These are phyloP conservation scores for Furnarius figulus DNA, from an alignment of 2,113 vertebrate species.

Conservation along the genomic window DNA sequence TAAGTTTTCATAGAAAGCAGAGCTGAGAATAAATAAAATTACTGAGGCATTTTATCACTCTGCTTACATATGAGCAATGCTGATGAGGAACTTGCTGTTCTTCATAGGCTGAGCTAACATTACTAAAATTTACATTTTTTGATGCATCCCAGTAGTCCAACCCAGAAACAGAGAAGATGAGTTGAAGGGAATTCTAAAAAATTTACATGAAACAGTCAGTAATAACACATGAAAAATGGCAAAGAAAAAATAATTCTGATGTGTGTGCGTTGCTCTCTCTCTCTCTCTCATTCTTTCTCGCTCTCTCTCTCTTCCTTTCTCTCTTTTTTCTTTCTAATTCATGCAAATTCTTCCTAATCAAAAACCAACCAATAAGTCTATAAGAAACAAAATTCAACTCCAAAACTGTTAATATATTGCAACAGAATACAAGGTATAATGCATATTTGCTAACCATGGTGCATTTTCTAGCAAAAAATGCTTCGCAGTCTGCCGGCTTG, in stretches of 20 bases:
- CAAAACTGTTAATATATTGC: constrained; percentile 64
- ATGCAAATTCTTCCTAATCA: constrained; percentile 39
- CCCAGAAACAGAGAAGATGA: neutral
- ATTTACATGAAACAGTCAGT: constrained; percentile 26
- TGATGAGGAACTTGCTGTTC: neutral
- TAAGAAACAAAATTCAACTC: constrained; percentile 62
- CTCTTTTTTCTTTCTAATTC: neutral
- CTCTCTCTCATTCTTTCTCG: neutral
- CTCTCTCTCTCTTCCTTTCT: neutral
- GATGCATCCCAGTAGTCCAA: neutral
- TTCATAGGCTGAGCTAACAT: neutral
- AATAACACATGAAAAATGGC: constrained; percentile 55
- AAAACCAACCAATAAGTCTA: constrained; percentile 56
- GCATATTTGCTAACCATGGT: constrained; percentile 71
- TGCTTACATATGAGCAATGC: constrained; percentile 14
- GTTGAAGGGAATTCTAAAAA: constrained; percentile 33
- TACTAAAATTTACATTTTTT: constrained; percentile 52
- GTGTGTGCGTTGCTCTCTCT: neutral
- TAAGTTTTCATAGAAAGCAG: neutral
- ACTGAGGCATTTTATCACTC: constrained; percentile 1
- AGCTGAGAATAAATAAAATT: constrained; percentile 9
- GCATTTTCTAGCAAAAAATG: constrained; percentile 81
- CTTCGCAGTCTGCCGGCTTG: constrained; percentile 79
- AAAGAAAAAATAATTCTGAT: neutral
- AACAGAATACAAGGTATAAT: constrained; percentile 67